Evolutionary conservation across 2,113 vertebrate genomes (phyloP), one percentile per base, ranked within the genome.

Genomic region (Psammodynastes pulverulentus): DNA sequence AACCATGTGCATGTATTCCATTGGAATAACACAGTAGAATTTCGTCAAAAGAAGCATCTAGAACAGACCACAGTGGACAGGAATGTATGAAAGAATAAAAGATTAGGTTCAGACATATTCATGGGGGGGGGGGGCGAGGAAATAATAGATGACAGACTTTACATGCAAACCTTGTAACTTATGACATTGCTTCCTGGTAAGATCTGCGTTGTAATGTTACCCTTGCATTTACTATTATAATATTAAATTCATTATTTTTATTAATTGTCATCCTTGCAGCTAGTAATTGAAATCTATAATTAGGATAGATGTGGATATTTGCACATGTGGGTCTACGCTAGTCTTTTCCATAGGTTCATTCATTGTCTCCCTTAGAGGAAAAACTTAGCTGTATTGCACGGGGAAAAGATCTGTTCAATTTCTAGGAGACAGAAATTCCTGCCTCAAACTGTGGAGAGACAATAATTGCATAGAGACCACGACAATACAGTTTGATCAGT

Each of bases 81-180:
- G 84, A 72, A 92, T 90, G 9, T 89, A n/a, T 24, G 93, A 72
- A 24, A 95, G 29, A 88, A 90, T 5, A 93, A 93, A 90, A 51
- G 91, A 90, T 46, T 90, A 5, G 34, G 17, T 43, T 79, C 34
- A 79, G 7, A 79, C 34, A 9, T 19, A 79, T 43, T 39, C 34
- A 39, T 9, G 34, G 13, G 62, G 1, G 5, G 17, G 17, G 29
- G 4, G 5, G 12, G 3, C 9, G 34, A 39, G 2, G 3, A 79
- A 43, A 79, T 79, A 43, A 79, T 39, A 79, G 34, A 39, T 79
- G 67, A 79, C 17, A 79, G 7, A 21, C 34, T 79, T 79, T 79
- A 39, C 34, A 43, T 21, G 17, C 72, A 79, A 43, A 79, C 6
- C 34, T 79, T 21, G n/a, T 79, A 79, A 39, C 34, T 21, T 79